Percentiles rank a stretch among this genome's conserved stretches.
Evolutionary conservation across 2,113 vertebrate species (phyloP).

Genomic region (Eira barbara): DNA sequence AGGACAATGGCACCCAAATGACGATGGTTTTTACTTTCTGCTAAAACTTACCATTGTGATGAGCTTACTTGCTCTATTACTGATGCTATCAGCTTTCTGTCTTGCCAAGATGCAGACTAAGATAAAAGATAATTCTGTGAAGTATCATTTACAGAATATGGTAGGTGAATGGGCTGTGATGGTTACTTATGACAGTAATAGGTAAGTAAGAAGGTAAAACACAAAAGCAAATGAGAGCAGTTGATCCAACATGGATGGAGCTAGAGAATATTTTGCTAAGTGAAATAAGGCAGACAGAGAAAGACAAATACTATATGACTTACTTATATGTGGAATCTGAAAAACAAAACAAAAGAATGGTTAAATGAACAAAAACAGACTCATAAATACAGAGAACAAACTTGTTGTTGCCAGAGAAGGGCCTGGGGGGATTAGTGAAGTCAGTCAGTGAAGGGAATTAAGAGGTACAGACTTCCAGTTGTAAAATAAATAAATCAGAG

Average conservation of each 20-base stretch:
- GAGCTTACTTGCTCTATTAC: background rate
- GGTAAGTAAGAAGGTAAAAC: background rate
- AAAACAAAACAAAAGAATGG: background rate
- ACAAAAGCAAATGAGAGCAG: background rate
- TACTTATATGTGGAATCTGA: background rate
- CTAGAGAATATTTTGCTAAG: background rate
- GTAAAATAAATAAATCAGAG: background rate
- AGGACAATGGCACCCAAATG: background rate
- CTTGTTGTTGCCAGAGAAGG: background rate
- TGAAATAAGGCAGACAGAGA: background rate
- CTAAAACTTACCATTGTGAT: background rate
- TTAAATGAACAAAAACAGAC: background rate
- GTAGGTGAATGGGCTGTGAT: background rate
- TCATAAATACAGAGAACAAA: background rate
- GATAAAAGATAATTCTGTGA: background rate
- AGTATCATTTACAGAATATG: background rate
- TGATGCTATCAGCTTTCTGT: background rate
- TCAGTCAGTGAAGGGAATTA: background rate
- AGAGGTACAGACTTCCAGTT: background rate
- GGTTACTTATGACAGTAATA: background rate
- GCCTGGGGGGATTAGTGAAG: background rate
- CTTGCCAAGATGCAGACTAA: background rate
- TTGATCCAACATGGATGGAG: background rate
- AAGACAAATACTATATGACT: background rate
- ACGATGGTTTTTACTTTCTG: background rate